Evolutionary conservation across 1,140 invertebrate species (phyloP).

Genomic region (Nebria ingens): DNA sequence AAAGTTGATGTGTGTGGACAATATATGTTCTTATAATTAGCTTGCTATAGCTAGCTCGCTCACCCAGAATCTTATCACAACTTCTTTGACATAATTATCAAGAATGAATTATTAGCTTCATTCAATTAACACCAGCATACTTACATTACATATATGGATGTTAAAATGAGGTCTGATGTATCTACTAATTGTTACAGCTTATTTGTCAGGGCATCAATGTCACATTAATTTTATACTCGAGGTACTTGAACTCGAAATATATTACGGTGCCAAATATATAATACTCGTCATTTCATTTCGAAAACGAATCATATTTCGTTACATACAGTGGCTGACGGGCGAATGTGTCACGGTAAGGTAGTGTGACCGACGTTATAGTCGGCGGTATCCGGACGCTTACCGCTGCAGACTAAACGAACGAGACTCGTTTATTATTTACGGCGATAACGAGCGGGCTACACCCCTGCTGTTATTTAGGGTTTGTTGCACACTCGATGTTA

Average conservation of each 20-base stretch:
- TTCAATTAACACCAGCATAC: not conserved
- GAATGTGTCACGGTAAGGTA: not conserved
- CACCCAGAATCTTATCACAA: not conserved
- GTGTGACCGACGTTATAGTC: not conserved
- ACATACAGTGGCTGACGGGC: not conserved
- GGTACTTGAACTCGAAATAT: no score
- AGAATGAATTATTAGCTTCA: not conserved
- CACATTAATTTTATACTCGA: not conserved
- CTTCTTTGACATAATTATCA: not conserved
- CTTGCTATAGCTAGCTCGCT: not conserved
- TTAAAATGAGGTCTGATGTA: no score
- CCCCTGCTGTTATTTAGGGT: slow-evolving; percentile 5
- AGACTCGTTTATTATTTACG: slow-evolving; percentile 30
- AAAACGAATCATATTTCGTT: no score
- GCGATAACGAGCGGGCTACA: slow-evolving; percentile 26
- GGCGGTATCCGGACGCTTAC: not conserved
- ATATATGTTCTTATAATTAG: not conserved
- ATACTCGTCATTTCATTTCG: no score
- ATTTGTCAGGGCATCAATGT: not conserved
- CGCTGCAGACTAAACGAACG: no score
- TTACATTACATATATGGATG: no score
- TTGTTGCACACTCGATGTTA: not conserved
- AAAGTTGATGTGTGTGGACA: not conserved
- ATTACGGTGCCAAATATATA: not conserved
- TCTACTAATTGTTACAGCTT: not conserved